phyloP scores from a whole-genome alignment of 2,113 vertebrate species.

The Sebastes schlegelii region DNA sequence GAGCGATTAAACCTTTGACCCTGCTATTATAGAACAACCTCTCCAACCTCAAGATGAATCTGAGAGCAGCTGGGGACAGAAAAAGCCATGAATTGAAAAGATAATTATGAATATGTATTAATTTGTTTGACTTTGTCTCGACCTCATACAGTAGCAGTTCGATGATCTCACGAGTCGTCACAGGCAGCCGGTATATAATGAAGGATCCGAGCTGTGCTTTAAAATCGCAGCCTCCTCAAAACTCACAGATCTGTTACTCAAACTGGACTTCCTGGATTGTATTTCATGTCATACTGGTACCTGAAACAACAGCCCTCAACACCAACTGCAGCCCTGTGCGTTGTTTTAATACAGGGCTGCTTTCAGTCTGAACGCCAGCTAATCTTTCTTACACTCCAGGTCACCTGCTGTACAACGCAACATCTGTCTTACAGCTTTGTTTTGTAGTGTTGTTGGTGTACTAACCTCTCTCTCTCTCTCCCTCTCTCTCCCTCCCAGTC shows the following conservation, averaged over 20 bases:
- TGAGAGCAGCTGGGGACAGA: not conserved
- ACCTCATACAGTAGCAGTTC: not conserved
- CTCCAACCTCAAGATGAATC: not conserved
- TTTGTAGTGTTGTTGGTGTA: not conserved
- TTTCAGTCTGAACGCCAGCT: not conserved
- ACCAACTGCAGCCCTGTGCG: not conserved
- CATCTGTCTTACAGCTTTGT: not conserved
- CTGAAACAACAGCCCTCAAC: not conserved
- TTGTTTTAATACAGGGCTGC: not conserved
- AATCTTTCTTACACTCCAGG: not conserved
- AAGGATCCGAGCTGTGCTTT: slow-evolving; percentile 7
- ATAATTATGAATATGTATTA: not conserved
- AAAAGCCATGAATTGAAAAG: not conserved
- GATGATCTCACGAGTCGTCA: not conserved
- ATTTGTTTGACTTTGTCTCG: not conserved
- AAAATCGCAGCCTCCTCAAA: not conserved
- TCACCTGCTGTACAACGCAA: not conserved
- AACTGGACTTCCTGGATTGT: not conserved
- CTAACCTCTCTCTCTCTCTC: slow-evolving; percentile 31
- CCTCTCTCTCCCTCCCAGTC: slow-evolving; percentile 31
- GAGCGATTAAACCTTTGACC: not conserved
- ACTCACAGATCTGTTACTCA: not conserved
- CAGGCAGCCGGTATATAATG: not conserved
- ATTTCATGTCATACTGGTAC: not conserved
- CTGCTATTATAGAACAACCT: not conserved